A percentile compares a stretch with the other conserved stretches of the same genome.
These are phyloP conservation scores for Sturnus vulgaris DNA, from an alignment of 2,113 vertebrate species.

Conservation along the genomic window DNA sequence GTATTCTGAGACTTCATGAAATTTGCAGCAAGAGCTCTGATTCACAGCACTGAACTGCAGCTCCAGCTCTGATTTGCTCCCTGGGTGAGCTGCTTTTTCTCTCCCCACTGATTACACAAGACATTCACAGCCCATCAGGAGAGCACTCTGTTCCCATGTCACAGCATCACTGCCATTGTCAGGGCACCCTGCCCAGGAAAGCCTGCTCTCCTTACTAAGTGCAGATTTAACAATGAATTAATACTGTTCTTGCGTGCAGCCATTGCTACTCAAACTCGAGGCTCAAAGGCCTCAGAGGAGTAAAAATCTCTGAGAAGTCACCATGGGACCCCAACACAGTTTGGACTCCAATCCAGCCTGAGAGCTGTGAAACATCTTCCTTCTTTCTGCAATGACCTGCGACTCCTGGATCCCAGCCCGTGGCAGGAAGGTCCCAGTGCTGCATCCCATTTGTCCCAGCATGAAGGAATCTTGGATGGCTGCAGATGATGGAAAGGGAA, in stretches of 20 bases:
- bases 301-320: neutral
- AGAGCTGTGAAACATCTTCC: constrained; percentile 27
- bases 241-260: neutral
- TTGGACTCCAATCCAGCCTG: neutral
- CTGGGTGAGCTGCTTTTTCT: neutral
- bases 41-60: neutral
- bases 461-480: neutral
- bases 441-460: constrained; percentile 17
- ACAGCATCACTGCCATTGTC: neutral
- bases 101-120: neutral
- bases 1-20: neutral
- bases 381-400: neutral
- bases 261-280: neutral
- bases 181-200: neutral
- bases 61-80: neutral
- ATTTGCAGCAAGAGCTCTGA: neutral
- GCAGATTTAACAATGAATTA: neutral
- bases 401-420: neutral
- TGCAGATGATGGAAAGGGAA: neutral
- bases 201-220: neutral
- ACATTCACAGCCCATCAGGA: constrained; percentile 8
- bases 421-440: neutral
- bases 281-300: neutral
- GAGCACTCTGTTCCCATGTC: neutral
- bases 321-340: neutral